phyloP scores from a whole-genome alignment of 92 coral and sea anemone species.

The Phenganax marumi region DNA sequence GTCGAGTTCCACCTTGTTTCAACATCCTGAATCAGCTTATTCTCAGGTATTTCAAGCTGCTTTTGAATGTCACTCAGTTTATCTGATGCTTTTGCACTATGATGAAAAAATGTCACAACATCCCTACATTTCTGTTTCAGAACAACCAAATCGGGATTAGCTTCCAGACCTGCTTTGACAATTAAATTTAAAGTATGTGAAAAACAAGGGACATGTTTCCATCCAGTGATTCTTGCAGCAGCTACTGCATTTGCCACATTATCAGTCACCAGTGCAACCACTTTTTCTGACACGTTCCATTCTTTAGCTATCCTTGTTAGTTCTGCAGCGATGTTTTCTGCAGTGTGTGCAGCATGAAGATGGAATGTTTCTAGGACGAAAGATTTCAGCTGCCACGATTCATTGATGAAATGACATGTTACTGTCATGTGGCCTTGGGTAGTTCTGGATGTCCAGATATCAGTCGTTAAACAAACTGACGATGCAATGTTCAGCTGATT shows the following conservation, averaged over 20 bases:
- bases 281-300: slow-evolving; percentile 40
- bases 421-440: slow-evolving; percentile 26
- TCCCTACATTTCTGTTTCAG: slow-evolving; percentile 8
- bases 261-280: slow-evolving; percentile 44
- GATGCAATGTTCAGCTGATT: slow-evolving; percentile 18
- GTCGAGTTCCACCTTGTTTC: no score
- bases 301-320: slow-evolving; percentile 23
- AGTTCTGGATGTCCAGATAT: slow-evolving; percentile 31
- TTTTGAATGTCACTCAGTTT: neutral
- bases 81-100: slow-evolving; percentile 42
- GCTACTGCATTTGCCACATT: slow-evolving; percentile 36
- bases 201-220: slow-evolving; percentile 43
- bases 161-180: slow-evolving; percentile 32
- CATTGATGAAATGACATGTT: slow-evolving; percentile 22
- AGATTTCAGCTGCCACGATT: slow-evolving; percentile 37
- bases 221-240: slow-evolving; percentile 30
- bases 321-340: neutral
- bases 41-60: no score
- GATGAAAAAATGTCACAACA: slow-evolving; percentile 24
- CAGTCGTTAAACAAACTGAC: slow-evolving; percentile 21
- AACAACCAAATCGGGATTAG: slow-evolving; percentile 32
- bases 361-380: slow-evolving; percentile 40
- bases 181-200: slow-evolving; percentile 23
- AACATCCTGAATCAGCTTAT: no score
- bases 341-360: slow-evolving; percentile 13